Percentiles rank a stretch among this genome's conserved stretches.
Conservation (phyloP, 2,888 invertebrate species). For the Eretmocerus hayati region DNA sequence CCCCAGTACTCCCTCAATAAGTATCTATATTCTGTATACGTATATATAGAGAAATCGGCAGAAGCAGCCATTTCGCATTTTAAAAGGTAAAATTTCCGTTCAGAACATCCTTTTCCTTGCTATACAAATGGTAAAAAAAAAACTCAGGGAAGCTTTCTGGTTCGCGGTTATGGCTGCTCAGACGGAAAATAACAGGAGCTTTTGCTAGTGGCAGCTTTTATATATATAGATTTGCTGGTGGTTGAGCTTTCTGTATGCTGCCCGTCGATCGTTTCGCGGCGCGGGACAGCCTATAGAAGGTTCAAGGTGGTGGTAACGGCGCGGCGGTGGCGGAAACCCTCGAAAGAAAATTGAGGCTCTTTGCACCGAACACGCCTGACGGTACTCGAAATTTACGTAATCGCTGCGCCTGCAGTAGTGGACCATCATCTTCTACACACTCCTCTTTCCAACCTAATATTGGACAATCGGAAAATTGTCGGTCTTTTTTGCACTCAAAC, state of each 20-base stretch:
- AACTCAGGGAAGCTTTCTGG: slow-evolving; percentile 26
- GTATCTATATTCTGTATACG: too few species aligned
- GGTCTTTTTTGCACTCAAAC: slow-evolving; percentile 2
- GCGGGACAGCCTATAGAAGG: slow-evolving; percentile 30
- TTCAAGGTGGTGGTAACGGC: too few species aligned
- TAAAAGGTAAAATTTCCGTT: slow-evolving; percentile 45
- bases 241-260: too few species aligned
- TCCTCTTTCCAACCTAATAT: slow-evolving; percentile 7
- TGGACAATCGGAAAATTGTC: slow-evolving; percentile 23
- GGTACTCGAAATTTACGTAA: slow-evolving; percentile 23
- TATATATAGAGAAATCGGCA: too few species aligned
- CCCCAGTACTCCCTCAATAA: neutral
- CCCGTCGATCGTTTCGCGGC: too few species aligned
- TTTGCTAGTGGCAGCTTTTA: slow-evolving; percentile 43
- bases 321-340: slow-evolving; percentile 18
- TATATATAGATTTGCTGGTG: too few species aligned
- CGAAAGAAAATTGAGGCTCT: slow-evolving; percentile 23
- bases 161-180: slow-evolving; percentile 41
- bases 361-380: too few species aligned
- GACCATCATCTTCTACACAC: too few species aligned
- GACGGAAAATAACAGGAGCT: slow-evolving; percentile 46
- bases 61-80: slow-evolving; percentile 41
- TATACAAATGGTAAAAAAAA: too few species aligned
- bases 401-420: slow-evolving; percentile 13
- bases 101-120: too few species aligned